Conservation (phyloP, 2,888 invertebrate genomes). For the Pristionchus entomophagus region DNA sequence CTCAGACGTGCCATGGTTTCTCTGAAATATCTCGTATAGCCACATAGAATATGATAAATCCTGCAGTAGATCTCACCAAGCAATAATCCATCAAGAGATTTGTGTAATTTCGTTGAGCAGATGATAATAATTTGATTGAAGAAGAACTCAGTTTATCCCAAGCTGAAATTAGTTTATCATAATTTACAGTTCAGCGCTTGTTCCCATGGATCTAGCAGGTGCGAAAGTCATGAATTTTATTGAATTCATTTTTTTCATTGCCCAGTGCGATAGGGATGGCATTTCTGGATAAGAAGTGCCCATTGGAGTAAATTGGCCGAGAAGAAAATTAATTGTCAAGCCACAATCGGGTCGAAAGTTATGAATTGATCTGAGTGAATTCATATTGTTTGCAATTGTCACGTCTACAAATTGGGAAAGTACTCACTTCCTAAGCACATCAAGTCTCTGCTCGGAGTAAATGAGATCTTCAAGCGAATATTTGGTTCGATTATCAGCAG, state of each 20-base stretch:
- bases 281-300: not conserved
- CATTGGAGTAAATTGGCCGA: not conserved
- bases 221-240: not conserved
- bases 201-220: no score
- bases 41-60: no score
- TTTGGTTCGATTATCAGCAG: not conserved
- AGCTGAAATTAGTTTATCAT: no score
- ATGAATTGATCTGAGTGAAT: not conserved
- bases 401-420: not conserved
- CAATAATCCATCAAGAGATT: not conserved
- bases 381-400: no score
- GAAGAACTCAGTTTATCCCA: not conserved
- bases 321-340: not conserved
- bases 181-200: no score
- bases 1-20: not conserved
- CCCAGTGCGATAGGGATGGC: not conserved
- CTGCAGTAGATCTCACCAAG: not conserved
- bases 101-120: not conserved
- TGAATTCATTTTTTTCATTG: not conserved
- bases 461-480: not conserved
- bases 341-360: conserved; percentile 10
- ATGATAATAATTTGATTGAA: not conserved
- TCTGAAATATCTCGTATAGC: no score
- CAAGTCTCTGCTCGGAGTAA: not conserved
- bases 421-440: not conserved